phyloP scores from a whole-genome alignment of 2,113 vertebrate species.

The Tinamus guttatus region DNA sequence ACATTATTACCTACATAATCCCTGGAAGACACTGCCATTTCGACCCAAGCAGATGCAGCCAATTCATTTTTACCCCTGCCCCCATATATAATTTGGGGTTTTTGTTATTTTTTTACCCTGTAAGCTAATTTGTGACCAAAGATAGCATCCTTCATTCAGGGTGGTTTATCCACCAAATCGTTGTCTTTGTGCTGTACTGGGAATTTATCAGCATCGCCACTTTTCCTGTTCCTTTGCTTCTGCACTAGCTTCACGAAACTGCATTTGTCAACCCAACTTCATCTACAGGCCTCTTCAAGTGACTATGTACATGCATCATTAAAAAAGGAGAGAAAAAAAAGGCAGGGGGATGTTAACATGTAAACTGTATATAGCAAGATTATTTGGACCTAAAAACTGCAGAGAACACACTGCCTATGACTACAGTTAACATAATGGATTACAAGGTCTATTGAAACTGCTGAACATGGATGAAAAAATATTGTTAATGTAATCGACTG shows the following conservation, averaged over 20 bases:
- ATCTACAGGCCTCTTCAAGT: slow-evolving; percentile 83
- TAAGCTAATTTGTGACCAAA: slow-evolving; percentile 95
- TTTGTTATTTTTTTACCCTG: slow-evolving; percentile 63
- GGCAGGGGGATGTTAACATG: slow-evolving; percentile 19
- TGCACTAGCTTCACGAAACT: slow-evolving; percentile 40
- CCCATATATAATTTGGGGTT: background rate
- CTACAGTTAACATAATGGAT: slow-evolving; percentile 55
- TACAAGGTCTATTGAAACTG: slow-evolving; percentile 49
- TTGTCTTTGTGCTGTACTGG: slow-evolving; percentile 68
- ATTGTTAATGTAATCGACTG: slow-evolving; percentile 18
- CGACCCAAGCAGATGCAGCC: slow-evolving; percentile 51
- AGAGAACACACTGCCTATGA: slow-evolving; percentile 74
- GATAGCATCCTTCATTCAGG: slow-evolving; percentile 81
- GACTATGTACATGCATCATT: slow-evolving; percentile 64
- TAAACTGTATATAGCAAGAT: slow-evolving; percentile 79
- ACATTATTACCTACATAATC: slow-evolving; percentile 7
- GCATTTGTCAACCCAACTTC: slow-evolving; percentile 62
- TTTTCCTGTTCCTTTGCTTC: slow-evolving; percentile 64
- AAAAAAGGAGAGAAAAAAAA: background rate
- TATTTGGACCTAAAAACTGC: slow-evolving; percentile 76
- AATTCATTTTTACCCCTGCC: slow-evolving; percentile 25
- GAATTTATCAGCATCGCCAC: slow-evolving; percentile 20
- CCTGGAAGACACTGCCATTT: slow-evolving; percentile 61
- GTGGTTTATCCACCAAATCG: slow-evolving; percentile 69
- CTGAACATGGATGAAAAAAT: background rate